Evolutionary conservation across 2,888 invertebrate species (phyloP), one percentile per base, ranked within the genome.

Genomic region (Hipparchia semele): DNA sequence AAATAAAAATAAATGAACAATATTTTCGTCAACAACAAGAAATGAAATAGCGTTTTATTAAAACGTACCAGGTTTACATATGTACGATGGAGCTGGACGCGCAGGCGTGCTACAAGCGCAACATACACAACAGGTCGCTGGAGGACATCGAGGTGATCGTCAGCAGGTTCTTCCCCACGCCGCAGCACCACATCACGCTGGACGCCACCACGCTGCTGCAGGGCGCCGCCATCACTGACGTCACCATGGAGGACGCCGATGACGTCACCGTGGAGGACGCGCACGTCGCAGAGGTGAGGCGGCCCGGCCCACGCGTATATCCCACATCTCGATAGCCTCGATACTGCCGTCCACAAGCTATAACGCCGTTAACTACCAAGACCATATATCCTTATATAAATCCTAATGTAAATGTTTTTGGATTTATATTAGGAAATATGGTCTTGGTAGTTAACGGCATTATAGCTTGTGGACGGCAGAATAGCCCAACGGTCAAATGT

Each of bases 61-160:
- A 39, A 39, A 39, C 1, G 49, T 49, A 6, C 10, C 86, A 99
- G 99, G 98, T 98, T 23, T 99, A 98, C 87, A 95, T 99, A 73
- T 97, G 97, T 82, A 98, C 98, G 85, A 95, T 99, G 95, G 97
- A 98, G 80, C 95, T 96, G 84, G 98, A 98, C 86, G 88, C 96
- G 10, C 95, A 96, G 75, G 90, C 95, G 0, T 99, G 99, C 88
- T 92, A 95, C 73, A 97, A 97, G 86, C 95, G 98, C 74, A 99
- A 99, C 89, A 95, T 97, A 73, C 99, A 99, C 87, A 95, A 96
- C 77, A 95, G 99, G 66, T 95, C 94, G 0, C 95, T 97, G 80
- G 94, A 95, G 1, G 98, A 99, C 73, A 97, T 99, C 62, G 95
- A 96, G 82, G 94, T 95, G 77, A 95, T 98, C 75, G 91, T 96